These are phyloP conservation scores for Sebastiscus albofasciatus DNA, from an alignment of 2,797 vertebrate genomes.

Conservation along the genomic window DNA sequence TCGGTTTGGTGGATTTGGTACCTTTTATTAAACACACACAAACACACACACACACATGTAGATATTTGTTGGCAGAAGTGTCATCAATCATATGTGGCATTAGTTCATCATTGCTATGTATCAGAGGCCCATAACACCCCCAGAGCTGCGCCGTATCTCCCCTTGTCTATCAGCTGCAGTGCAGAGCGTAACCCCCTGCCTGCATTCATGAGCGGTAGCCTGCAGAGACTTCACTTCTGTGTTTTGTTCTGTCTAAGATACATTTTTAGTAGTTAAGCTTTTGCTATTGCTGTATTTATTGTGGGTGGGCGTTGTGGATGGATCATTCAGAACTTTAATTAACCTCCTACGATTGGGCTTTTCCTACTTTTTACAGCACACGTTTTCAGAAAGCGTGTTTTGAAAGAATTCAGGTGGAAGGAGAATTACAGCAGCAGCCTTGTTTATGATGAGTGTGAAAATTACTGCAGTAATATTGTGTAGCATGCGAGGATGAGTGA, in stretches of 20 bases:
- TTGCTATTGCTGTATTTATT: conserved; percentile 47
- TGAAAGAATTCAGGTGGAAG: conserved; percentile 32
- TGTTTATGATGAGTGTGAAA: conserved; percentile 37
- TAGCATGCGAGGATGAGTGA: conserved; percentile 36
- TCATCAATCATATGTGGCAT: conserved; percentile 52
- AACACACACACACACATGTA: not conserved
- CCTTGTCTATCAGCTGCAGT: conserved; percentile 28
- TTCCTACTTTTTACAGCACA: conserved; percentile 16
- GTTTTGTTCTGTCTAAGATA: conserved; percentile 29
- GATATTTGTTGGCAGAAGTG: conserved; percentile 21
- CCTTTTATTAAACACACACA: conserved; percentile 76
- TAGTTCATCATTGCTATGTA: conserved; percentile 51
- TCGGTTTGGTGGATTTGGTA: conserved; percentile 83
- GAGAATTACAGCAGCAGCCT: conserved; percentile 26
- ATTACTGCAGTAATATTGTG: conserved; percentile 23
- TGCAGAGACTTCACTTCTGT: conserved; percentile 28
- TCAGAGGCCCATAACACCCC: conserved; percentile 14
- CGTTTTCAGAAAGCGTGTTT: conserved; percentile 21
- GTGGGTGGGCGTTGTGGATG: conserved; percentile 25
- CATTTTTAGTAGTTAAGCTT: conserved; percentile 29
- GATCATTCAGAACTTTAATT: conserved; percentile 33
- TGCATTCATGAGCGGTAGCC: conserved; percentile 17
- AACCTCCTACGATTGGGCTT: conserved; percentile 37
- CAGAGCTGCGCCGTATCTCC: conserved; percentile 20
- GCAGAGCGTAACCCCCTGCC: conserved; percentile 11